Evolutionary conservation across 2,888 invertebrate species (phyloP), one percentile per base, ranked within the genome.

Genomic region (Rhynchonema sp.): DNA sequence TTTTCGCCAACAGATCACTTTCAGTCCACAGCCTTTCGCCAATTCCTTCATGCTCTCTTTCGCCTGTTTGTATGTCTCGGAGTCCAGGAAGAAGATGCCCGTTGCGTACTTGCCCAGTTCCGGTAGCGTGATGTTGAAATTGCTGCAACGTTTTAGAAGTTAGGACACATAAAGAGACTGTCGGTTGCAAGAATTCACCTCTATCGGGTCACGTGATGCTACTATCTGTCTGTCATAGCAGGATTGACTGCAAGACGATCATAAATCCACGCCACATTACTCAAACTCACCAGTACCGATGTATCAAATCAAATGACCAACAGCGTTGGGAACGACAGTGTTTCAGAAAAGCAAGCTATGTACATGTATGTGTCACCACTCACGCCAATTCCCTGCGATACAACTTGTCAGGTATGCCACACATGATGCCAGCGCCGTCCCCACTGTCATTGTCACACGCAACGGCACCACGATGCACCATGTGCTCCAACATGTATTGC

Each of bases 361-460:
- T n/a, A n/a, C n/a, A n/a, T n/a, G n/a, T n/a, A n/a, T n/a, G n/a
- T n/a, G n/a, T n/a, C n/a, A 38, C 17, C 9, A 46, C 46, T 2
- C 6, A 87, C 87, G 84, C 83, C 72, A 90, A 83, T 67, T 84
- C 66, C 27, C 66, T 83, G 66, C 82, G 80, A 78, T 94, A 98
- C 74, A 91, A 84, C 70, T 84, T 83, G 76, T 98, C 92, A 55
- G 98, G 98, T 73, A 98, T 92, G 69, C 91, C 90, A 64, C 88
- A 86, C 72, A 96, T 81, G 63, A 96, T 87, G 61, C 98, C 98
- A 64, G 98, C 96, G 64, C 98, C 98, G 76, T 98, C 98, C 61
- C 98, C 98, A 59, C 94, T 92, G 77, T 96, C 92, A 78, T 96
- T 96, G 80, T 98, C 98, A 79, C 94, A 92, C 53, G 92, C 90